Evolutionary conservation across 1,140 invertebrate species (phyloP), one percentile per base, ranked within the genome.

Genomic region (Lerema accius): DNA sequence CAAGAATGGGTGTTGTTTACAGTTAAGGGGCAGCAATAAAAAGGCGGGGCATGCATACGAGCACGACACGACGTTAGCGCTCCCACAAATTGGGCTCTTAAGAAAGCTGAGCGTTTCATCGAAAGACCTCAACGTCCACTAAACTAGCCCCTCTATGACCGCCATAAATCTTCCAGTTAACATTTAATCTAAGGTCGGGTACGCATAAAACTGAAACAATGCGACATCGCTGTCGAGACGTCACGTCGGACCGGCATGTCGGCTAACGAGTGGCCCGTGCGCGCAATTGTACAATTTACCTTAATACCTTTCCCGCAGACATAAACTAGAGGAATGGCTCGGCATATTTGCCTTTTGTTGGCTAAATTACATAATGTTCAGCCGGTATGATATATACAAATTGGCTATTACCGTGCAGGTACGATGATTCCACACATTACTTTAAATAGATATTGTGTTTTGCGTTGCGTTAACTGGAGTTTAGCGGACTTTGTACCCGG

Each of bases 251-350:
- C 62, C 65, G 28, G 48, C 51, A 48, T 64, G 69, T 72, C 71
- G 64, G 65, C 71, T 89, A 85, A 89, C 86, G 84, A 87, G 77
- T 78, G 83, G 80, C 87, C 80, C 84, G 88, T 89, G 88, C 82
- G 71, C 73, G 76, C 83, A 85, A 86, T 84, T 84, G 76, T 87
- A 82, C 84, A 86, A 87, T 89, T 88, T 89, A 89, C 84, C 76
- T 86, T 87, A 86, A 90, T 88, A 80, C 78, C 69, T 70, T 73
- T 77, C 67, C 74, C 71, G 67, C 74, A 70, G 71, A 82, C 77
- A 85, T 83, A 83, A 85, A 87, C 76, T 78, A 84, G 78, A 78
- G 60, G 67, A 80, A 81, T 80, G 63, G 73, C 70, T 69, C 39
- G 73, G 65, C 75, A 78, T 80, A 77, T 81, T 84, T 73, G 76